Conservation (phyloP, 23 tunicate species). For the Clavelina lepadiformis region DNA sequence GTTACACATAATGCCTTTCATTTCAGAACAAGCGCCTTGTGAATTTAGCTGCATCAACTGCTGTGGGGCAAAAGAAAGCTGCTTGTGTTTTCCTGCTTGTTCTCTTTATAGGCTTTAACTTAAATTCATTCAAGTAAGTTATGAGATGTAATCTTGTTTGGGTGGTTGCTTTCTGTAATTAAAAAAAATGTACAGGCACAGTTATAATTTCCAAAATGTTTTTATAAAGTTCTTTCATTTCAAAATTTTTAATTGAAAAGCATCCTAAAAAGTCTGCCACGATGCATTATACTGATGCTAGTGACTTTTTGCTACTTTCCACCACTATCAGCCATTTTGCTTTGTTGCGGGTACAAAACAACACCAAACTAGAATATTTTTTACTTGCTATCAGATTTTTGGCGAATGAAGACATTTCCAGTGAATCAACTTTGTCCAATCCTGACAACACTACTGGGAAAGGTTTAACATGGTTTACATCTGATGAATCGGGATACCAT, state of each 20-base stretch:
- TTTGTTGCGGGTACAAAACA: too few species aligned
- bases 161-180: too few species aligned
- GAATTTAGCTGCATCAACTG: constrained; percentile 5
- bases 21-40: constrained; percentile 38
- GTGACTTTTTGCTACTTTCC: too few species aligned
- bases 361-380: too few species aligned
- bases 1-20: background rate
- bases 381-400: constrained; percentile 16
- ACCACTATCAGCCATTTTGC: too few species aligned
- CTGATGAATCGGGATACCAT: constrained; percentile 37
- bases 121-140: constrained; percentile 26
- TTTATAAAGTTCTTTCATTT: too few species aligned
- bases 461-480: constrained; percentile 33
- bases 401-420: constrained; percentile 12
- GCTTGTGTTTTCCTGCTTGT: constrained; percentile 64
- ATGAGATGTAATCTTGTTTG: background rate
- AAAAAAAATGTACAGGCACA: too few species aligned
- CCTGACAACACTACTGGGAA: background rate
- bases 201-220: too few species aligned
- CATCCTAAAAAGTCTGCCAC: too few species aligned
- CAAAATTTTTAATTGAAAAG: too few species aligned
- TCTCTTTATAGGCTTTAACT: constrained; percentile 54
- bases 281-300: too few species aligned
- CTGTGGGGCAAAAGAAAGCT: constrained; percentile 37
- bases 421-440: background rate